phyloP scores from a whole-genome alignment of 1,140 invertebrate species.

The Zaprionus lachaisei region DNA sequence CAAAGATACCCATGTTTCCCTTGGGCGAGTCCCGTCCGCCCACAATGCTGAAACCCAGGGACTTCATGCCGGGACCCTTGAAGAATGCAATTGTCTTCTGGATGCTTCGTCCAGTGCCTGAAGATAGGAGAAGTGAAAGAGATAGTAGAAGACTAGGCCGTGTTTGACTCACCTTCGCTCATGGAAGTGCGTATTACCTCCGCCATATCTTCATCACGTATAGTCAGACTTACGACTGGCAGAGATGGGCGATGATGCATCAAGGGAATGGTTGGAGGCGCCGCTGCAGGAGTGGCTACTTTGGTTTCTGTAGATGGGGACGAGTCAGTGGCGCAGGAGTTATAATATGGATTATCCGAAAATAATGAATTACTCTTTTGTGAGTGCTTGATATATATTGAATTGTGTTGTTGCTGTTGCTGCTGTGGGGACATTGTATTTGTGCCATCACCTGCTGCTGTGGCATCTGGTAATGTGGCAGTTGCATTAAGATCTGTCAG shows the following conservation, averaged over 20 bases:
- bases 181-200: slow-evolving; percentile 81
- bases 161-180: slow-evolving; percentile 75
- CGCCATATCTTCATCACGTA: slow-evolving; percentile 82
- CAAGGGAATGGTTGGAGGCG: slow-evolving; percentile 59
- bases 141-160: neutral
- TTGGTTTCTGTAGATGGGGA: slow-evolving; percentile 46
- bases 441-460: slow-evolving; percentile 72
- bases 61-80: slow-evolving; percentile 93
- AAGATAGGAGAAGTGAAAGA: neutral
- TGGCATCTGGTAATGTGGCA: slow-evolving; percentile 27
- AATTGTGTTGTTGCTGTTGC: slow-evolving; percentile 60
- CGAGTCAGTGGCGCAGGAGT: slow-evolving; percentile 49
- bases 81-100: slow-evolving; percentile 87
- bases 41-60: slow-evolving; percentile 96
- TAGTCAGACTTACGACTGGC: slow-evolving; percentile 78
- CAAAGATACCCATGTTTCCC: slow-evolving; percentile 95
- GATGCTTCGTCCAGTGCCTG: slow-evolving; percentile 69
- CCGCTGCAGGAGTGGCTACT: slow-evolving; percentile 28
- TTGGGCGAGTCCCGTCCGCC: slow-evolving; percentile 95
- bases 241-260: slow-evolving; percentile 81
- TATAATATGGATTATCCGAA: slow-evolving; percentile 72
- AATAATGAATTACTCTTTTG: slow-evolving; percentile 74
- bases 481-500: slow-evolving; percentile 26
- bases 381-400: slow-evolving; percentile 74
- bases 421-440: slow-evolving; percentile 49